Evolutionary conservation across 1,140 invertebrate genomes (phyloP).

Genomic region (Trissolcus basalis): DNA sequence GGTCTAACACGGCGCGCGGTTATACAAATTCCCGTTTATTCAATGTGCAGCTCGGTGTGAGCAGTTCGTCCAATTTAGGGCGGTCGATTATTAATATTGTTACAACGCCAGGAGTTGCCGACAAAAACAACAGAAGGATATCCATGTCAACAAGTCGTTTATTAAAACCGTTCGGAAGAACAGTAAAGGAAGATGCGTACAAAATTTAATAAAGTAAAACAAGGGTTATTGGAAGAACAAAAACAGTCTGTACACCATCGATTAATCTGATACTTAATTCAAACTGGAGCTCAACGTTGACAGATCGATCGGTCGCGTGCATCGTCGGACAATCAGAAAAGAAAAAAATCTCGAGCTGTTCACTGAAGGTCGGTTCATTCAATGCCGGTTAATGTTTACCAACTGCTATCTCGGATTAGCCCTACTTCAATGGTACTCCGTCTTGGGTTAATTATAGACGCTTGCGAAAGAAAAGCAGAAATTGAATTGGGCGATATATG

Average conservation of each 20-base stretch:
- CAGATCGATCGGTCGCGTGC: no score
- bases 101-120: neutral
- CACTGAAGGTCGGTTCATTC: constrained; percentile 52
- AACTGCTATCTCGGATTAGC: constrained; percentile 40
- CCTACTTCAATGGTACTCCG: constrained; percentile 54
- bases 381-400: constrained; percentile 57
- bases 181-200: constrained; percentile 45
- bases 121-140: constrained; percentile 21
- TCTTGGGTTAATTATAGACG: constrained; percentile 51
- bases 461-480: constrained; percentile 45
- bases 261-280: no score
- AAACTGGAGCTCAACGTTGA: no score
- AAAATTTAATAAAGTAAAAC: constrained; percentile 19
- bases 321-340: no score
- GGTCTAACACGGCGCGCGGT: constrained; percentile 45
- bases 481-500: constrained; percentile 41
- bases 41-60: constrained; percentile 61
- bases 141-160: constrained; percentile 18
- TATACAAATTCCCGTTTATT: constrained; percentile 41
- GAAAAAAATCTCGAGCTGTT: constrained; percentile 8
- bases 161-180: constrained; percentile 26
- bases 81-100: constrained; percentile 19
- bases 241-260: neutral
- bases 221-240: constrained; percentile 7
- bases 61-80: constrained; percentile 39